Evolutionary conservation across 2,113 vertebrate species (phyloP), one percentile per base, ranked within the genome.

Genomic region (Xiphophorus hellerii): DNA sequence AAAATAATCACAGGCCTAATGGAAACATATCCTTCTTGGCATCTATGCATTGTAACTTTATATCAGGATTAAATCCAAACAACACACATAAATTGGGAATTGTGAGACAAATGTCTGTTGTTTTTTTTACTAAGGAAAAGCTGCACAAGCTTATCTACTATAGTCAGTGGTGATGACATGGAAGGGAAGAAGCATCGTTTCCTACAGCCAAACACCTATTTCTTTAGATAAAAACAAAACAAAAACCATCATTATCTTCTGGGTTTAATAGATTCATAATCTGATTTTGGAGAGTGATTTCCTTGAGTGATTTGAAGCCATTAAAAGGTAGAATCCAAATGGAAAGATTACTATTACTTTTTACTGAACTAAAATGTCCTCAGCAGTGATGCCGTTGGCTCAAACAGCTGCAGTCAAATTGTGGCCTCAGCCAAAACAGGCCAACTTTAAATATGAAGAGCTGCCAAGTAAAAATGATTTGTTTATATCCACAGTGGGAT

Each of bases 371-470:
- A 44, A 20, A 20, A 20, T 15, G 44, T 48, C 44, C 44, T 48
- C 17, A 48, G 17, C 5, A 48, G 44, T 48, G 44, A 48, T 48
- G 44, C 44, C 1, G 51, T 84, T 63, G 54, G 25, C 58, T 76
- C 12, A 31, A 44, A 73, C 62, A 17, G 3, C 58, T 20, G 35
- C n/a, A 63, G 54, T 20, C 30, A 61, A 25, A 62, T 4, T 11
- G 39, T 27, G 22, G 51, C 25, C 62, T 79, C n/a, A 66, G 66
- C 78, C 62, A 62, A 78, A 83, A 33, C 9, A 33, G 62, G 54
- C 62, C 20, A 60, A 71, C 8, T 84, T 85, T 64, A 58, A 65
- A 71, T 77, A 79, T 64, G 2, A 79, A 83, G 72, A 39, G 35
- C 67, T 75, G 62, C 39, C 22, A 37, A 67, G 62, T 37, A 66